These are phyloP conservation scores for Tinamus major DNA, from an alignment of 2,797 vertebrate species.

Conservation along the genomic window DNA sequence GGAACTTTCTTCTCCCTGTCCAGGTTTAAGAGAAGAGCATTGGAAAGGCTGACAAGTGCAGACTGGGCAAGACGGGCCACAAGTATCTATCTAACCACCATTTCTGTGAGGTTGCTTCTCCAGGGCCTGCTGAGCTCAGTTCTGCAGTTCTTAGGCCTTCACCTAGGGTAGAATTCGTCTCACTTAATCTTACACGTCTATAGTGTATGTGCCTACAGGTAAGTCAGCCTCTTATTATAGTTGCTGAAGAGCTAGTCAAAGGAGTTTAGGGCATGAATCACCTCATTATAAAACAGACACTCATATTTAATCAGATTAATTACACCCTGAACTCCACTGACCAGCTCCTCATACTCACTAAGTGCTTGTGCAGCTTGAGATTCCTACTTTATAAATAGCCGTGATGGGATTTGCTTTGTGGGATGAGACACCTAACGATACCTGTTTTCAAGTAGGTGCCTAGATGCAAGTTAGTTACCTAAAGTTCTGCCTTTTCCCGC, in stretches of 20 bases:
- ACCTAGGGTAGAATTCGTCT: neutral
- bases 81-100: too few relatives aligned
- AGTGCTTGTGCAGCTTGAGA: neutral
- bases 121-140: neutral
- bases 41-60: neutral
- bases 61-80: neutral
- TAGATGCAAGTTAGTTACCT: neutral
- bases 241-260: neutral
- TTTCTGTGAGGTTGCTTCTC: neutral
- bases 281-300: neutral
- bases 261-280: neutral
- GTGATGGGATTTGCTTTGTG: neutral
- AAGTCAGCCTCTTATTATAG: neutral
- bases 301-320: neutral
- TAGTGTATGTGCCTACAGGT: neutral
- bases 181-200: neutral
- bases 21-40: neutral
- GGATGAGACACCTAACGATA: neutral
- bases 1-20: neutral
- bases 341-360: neutral
- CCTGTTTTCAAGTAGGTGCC: neutral
- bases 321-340: neutral
- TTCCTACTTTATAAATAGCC: neutral
- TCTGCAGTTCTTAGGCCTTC: neutral
- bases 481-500: neutral